Conservation (phyloP, 2,797 vertebrate genomes). For the Alectoris magna region DNA sequence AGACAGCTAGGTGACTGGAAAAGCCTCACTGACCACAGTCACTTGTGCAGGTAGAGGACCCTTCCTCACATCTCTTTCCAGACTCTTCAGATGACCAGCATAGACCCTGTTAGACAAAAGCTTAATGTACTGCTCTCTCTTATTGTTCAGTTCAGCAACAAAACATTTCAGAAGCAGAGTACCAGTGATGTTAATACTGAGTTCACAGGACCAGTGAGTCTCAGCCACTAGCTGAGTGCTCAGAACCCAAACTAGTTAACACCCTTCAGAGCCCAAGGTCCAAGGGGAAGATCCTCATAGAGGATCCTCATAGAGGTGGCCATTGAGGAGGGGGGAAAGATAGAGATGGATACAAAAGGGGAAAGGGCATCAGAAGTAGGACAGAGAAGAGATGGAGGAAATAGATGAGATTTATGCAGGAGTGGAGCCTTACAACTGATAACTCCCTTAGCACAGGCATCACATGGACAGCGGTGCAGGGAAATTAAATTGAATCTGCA, state of each 20-base stretch:
- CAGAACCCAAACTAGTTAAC: neutral
- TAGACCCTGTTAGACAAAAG: neutral
- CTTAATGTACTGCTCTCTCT: neutral
- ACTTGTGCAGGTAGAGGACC: neutral
- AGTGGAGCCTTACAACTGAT: neutral
- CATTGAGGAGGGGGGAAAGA: neutral
- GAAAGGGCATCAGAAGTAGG: neutral
- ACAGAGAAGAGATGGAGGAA: neutral
- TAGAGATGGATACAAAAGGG: neutral
- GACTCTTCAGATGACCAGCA: accelerated
- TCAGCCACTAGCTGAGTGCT: neutral
- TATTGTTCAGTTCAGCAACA: neutral
- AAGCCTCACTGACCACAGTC: neutral
- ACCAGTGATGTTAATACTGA: neutral
- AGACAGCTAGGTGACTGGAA: neutral
- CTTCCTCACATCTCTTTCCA: neutral
- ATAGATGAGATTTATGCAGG: neutral
- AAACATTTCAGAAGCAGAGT: neutral
- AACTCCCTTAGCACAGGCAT: neutral
- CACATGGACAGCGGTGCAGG: neutral
- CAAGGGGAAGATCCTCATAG: neutral
- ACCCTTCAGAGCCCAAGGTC: accelerated
- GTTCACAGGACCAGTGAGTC: neutral
- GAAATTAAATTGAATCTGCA: neutral
- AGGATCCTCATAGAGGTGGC: neutral